Evolutionary conservation across 2,113 vertebrate species (phyloP).

Genomic region (Candoia aspera): DNA sequence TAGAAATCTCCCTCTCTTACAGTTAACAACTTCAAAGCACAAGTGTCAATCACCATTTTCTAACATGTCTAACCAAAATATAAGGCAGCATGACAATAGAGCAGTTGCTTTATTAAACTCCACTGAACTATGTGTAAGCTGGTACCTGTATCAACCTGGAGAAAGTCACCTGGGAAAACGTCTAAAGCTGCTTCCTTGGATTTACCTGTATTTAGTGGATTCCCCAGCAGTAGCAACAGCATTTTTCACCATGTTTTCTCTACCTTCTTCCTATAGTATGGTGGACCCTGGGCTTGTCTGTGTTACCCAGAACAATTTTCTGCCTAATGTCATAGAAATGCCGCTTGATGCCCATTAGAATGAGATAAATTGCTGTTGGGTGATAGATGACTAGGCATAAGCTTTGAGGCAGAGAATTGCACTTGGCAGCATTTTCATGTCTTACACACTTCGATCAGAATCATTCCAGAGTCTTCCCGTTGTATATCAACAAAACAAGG

Average conservation of each 20-base stretch:
- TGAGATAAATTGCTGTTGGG: neutral
- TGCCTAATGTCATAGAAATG: neutral
- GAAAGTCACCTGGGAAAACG: constrained; percentile 51
- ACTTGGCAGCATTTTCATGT: neutral
- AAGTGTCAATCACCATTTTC: neutral
- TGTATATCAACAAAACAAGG: constrained; percentile 1
- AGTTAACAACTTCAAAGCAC: constrained; percentile 27
- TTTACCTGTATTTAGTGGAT: neutral
- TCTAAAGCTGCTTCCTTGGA: neutral
- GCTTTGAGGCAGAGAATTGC: neutral
- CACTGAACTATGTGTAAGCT: constrained; percentile 5
- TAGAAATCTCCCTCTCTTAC: constrained; percentile 1
- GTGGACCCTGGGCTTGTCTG: neutral
- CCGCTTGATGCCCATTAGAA: neutral
- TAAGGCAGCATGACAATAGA: neutral
- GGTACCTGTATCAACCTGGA: constrained; percentile 53
- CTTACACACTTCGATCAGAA: neutral
- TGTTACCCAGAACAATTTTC: neutral
- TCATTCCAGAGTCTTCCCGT: neutral
- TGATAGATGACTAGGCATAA: neutral
- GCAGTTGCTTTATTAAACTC: neutral
- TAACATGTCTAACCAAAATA: neutral
- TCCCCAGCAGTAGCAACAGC: neutral
- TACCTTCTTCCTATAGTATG: neutral
- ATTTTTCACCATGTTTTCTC: neutral